A percentile compares a stretch with the other conserved stretches of the same genome.
Conservation (phyloP, 2,113 vertebrate species). For the Apus apus region DNA sequence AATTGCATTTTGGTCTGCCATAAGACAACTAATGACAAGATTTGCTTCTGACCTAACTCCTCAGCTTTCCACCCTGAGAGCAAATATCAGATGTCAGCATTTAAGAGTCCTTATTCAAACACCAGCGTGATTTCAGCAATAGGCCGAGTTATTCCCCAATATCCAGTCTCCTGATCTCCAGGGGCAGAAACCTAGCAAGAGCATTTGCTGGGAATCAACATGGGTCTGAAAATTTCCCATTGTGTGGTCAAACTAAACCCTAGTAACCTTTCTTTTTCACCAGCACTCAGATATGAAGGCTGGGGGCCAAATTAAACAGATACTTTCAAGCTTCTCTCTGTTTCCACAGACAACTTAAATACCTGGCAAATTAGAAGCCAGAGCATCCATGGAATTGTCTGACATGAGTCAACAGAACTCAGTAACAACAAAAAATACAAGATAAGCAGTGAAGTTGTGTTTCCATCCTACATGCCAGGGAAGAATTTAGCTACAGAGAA, state of each 20-base stretch:
- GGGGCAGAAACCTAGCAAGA: neutral
- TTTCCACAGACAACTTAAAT: slow-evolving; percentile 21
- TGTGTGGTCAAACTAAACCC: slow-evolving; percentile 9
- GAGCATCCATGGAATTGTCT: neutral
- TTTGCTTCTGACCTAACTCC: slow-evolving; percentile 43
- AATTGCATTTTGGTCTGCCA: slow-evolving; percentile 19
- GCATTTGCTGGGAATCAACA: neutral
- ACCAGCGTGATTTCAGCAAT: neutral
- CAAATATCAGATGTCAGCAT: neutral
- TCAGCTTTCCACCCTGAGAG: slow-evolving; percentile 40
- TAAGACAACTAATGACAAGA: slow-evolving; percentile 46
- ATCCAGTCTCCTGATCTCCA: neutral
- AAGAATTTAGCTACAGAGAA: neutral
- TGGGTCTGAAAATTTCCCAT: neutral
- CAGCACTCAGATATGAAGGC: neutral
- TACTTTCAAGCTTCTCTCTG: slow-evolving; percentile 10
- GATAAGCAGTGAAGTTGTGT: neutral
- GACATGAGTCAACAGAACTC: neutral
- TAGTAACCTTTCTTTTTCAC: neutral
- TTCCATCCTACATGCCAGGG: neutral
- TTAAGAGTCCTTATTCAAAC: slow-evolving; percentile 5
- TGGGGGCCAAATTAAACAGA: slow-evolving; percentile 7
- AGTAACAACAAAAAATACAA: neutral
- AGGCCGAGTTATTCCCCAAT: neutral
- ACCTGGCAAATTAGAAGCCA: slow-evolving; percentile 18